These are phyloP conservation scores for Orchesellides sinensis DNA, from an alignment of 2,888 invertebrate species.

Conservation along the genomic window DNA sequence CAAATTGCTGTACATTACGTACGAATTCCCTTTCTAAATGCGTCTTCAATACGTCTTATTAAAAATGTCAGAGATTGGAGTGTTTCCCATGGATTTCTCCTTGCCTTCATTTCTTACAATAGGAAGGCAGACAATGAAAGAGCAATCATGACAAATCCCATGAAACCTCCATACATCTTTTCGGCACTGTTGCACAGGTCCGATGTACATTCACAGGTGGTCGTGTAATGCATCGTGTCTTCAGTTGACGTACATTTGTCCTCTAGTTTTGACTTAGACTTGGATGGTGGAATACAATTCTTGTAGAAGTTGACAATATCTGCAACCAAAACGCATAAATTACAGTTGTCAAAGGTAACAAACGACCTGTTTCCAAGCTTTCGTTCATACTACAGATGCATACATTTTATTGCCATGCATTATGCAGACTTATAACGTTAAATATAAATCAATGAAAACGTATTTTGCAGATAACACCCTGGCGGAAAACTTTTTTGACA, in stretches of 20 bases:
- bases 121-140: too few relatives aligned
- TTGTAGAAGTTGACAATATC: conserved; percentile 71
- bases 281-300: conserved; percentile 66
- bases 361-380: background rate
- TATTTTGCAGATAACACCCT: background rate
- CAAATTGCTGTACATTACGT: too few relatives aligned
- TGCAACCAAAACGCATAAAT: conserved; percentile 55
- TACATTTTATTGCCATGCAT: background rate
- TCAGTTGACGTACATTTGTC: conserved; percentile 69
- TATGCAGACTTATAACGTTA: background rate
- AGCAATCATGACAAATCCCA: too few relatives aligned
- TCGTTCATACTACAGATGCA: background rate
- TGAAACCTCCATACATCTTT: too few relatives aligned
- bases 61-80: too few relatives aligned
- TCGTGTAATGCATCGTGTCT: conserved; percentile 31
- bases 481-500: conserved; percentile 11
- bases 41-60: too few relatives aligned
- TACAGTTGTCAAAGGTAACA: background rate
- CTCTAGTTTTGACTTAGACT: conserved; percentile 24
- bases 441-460: background rate
- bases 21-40: too few relatives aligned
- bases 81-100: too few relatives aligned
- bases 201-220: conserved; percentile 71
- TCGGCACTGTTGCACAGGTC: conserved; percentile 67
- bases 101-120: too few relatives aligned